Evolutionary conservation across 2,888 invertebrate genomes (phyloP).

Genomic region (Petrolisthes cinctipes): DNA sequence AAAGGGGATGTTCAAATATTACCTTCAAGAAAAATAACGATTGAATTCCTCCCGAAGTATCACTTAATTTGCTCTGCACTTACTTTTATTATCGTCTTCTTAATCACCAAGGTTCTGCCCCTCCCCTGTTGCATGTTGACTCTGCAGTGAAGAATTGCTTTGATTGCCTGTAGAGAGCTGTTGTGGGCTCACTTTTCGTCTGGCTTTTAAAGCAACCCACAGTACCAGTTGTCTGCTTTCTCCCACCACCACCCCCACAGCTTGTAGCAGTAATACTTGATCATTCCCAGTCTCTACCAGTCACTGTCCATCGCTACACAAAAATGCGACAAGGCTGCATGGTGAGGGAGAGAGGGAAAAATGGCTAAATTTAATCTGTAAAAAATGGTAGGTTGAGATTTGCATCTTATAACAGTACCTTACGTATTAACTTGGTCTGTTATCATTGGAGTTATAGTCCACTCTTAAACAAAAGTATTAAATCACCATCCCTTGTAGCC

Average conservation of each 20-base stretch:
- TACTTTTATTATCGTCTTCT: background rate
- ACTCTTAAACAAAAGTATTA: too few relatives aligned
- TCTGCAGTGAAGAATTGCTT: background rate
- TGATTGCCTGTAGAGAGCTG: conserved; percentile 4
- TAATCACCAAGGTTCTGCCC: background rate
- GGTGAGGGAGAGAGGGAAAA: too few relatives aligned
- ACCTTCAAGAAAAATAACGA: background rate
- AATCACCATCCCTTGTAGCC: too few relatives aligned
- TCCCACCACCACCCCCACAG: background rate
- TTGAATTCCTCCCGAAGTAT: background rate
- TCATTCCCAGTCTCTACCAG: background rate
- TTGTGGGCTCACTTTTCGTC: conserved; percentile 8
- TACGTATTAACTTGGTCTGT: too few relatives aligned
- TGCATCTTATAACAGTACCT: too few relatives aligned
- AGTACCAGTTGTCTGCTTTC: background rate
- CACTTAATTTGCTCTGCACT: background rate
- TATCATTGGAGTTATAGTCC: too few relatives aligned
- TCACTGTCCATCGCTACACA: too few relatives aligned
- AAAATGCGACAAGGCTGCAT: too few relatives aligned
- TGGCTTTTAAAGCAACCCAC: background rate
- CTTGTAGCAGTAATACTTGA: background rate
- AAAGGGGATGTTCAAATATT: conserved; percentile 13
- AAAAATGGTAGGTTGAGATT: too few relatives aligned
- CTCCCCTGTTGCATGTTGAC: background rate
- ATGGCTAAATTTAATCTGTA: too few relatives aligned